phyloP scores from a whole-genome alignment of 2,888 invertebrate genomes.

The Chymomyza fuscimana region DNA sequence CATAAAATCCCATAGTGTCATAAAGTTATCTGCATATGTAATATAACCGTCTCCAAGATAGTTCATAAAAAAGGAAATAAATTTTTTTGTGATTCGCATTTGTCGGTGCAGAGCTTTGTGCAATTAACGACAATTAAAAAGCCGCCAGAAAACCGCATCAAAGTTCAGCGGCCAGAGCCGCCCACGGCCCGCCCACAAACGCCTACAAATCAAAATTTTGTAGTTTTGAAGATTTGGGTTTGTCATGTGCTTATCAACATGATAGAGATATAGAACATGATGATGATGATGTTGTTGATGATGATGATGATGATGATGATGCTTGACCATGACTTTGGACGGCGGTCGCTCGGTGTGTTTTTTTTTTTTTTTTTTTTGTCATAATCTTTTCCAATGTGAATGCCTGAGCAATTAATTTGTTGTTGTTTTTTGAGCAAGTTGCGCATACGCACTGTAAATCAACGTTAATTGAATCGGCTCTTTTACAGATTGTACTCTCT shows the following conservation, averaged over 20 bases:
- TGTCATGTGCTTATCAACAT: background rate
- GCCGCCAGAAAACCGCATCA: background rate
- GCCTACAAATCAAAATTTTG: background rate
- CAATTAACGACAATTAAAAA: slow-evolving; percentile 60
- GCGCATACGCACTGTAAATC: slow-evolving; percentile 44
- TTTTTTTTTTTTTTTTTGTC: background rate
- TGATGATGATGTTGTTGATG: background rate
- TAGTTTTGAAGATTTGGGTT: background rate
- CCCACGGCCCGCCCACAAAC: no score
- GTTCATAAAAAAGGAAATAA: slow-evolving; percentile 19
- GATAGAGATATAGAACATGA: background rate
- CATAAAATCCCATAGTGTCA: no score
- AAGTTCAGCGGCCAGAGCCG: background rate
- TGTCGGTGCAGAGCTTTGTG: slow-evolving; percentile 50
- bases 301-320: background rate
- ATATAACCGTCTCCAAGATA: slow-evolving; percentile 22
- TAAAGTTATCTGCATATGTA: background rate
- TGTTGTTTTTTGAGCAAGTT: slow-evolving; percentile 9
- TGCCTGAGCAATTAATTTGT: background rate
- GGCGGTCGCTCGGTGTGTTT: background rate
- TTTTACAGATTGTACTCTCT: background rate
- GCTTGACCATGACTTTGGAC: slow-evolving; percentile 47
- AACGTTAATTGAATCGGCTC: slow-evolving; percentile 14
- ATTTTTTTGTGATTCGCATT: background rate
- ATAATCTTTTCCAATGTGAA: background rate